These are phyloP conservation scores for Pseudorasbora parva DNA, from an alignment of 2,113 vertebrate species.

Conservation along the genomic window DNA sequence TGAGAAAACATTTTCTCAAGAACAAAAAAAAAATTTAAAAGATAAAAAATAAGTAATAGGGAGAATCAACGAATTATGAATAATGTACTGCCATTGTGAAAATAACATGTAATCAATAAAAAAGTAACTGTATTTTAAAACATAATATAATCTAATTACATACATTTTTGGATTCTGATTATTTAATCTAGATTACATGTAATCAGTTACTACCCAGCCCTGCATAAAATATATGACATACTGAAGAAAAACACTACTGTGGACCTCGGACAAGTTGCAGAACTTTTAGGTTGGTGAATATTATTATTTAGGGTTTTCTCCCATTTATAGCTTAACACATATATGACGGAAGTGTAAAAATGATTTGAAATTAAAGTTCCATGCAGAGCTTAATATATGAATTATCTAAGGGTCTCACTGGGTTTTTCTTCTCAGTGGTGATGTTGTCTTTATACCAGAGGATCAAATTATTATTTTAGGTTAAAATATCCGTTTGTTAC, in stretches of 20 bases:
- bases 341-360: not conserved
- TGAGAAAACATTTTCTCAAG: no score
- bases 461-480: slow-evolving; percentile 10
- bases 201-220: no score
- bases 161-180: no score
- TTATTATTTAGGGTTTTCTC: slow-evolving; percentile 4
- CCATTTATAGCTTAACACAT: slow-evolving; percentile 18
- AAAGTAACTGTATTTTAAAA: no score
- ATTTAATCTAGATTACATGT: no score
- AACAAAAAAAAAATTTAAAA: no score
- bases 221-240: slow-evolving; percentile 10
- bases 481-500: slow-evolving; percentile 14
- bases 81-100: no score
- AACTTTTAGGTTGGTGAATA: not conserved
- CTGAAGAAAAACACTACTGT: not conserved
- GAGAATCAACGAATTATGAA: no score
- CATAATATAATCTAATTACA: no score
- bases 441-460: not conserved
- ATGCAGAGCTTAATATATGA: slow-evolving; percentile 1
- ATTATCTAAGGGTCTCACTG: slow-evolving; percentile 8
- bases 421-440: not conserved
- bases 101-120: no score
- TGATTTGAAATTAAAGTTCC: not conserved
- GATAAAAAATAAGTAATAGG: no score
- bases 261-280: not conserved